Evolutionary conservation across 1,140 invertebrate species (phyloP).

Genomic region (Drosophila mojavensis): DNA sequence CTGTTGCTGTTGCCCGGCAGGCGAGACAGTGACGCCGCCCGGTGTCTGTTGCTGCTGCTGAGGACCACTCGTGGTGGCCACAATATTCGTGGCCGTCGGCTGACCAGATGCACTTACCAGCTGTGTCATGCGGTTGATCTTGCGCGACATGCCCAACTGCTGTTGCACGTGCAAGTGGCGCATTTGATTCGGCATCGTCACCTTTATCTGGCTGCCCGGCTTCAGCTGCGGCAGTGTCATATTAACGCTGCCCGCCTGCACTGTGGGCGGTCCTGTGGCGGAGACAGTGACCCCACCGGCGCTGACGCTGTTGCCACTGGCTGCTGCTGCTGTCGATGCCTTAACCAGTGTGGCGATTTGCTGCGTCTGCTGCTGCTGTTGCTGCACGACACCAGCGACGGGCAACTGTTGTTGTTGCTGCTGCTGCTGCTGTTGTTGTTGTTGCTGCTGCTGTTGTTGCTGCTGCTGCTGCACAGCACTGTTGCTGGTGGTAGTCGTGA

Average conservation of each 20-base stretch:
- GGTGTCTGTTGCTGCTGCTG: slow-evolving; percentile 67
- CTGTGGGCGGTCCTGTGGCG: slow-evolving; percentile 84
- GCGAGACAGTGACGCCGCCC: slow-evolving; percentile 78
- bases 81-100: slow-evolving; percentile 62
- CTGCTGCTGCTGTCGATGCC: slow-evolving; percentile 83
- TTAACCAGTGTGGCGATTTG: slow-evolving; percentile 82
- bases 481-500: slow-evolving; percentile 63
- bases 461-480: slow-evolving; percentile 34
- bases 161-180: slow-evolving; percentile 89
- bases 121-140: slow-evolving; percentile 87
- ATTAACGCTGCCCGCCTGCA: slow-evolving; percentile 83
- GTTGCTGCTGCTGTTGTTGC: slow-evolving; percentile 39
- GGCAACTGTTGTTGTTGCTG: slow-evolving; percentile 26
- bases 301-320: slow-evolving; percentile 66
- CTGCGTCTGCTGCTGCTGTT: slow-evolving; percentile 65
- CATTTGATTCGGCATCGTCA: slow-evolving; percentile 87
- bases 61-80: slow-evolving; percentile 49
- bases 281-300: slow-evolving; percentile 71
- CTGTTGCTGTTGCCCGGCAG: slow-evolving; percentile 27
- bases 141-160: slow-evolving; percentile 87
- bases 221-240: slow-evolving; percentile 81
- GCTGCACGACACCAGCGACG: slow-evolving; percentile 36
- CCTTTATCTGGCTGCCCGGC: slow-evolving; percentile 84
- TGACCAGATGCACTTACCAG: slow-evolving; percentile 84
- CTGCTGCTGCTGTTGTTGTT: slow-evolving; percentile 22